phyloP scores from a whole-genome alignment of 2,797 vertebrate genomes.

The Sebastes minor region DNA sequence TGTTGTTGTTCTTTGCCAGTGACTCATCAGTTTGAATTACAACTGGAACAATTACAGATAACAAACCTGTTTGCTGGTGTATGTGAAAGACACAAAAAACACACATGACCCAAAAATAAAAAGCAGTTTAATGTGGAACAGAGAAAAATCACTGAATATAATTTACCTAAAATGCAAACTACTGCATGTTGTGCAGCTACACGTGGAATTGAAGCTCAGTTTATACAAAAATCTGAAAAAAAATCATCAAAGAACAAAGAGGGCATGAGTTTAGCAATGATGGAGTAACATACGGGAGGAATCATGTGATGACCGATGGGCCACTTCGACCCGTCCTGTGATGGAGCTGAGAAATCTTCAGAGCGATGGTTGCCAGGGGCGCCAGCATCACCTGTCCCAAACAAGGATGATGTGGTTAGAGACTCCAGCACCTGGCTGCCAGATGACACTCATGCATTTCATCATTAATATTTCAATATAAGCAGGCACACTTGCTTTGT shows the following conservation, averaged over 20 bases:
- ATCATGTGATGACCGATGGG: slow-evolving; percentile 93
- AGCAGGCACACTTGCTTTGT: neutral
- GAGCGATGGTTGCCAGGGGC: slow-evolving; percentile 91
- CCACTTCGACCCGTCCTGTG: slow-evolving; percentile 88
- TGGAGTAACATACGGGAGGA: neutral
- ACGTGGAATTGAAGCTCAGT: slow-evolving; percentile 25
- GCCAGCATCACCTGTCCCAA: slow-evolving; percentile 89
- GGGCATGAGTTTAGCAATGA: neutral
- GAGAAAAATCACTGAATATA: slow-evolving; percentile 3
- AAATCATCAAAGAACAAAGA: slow-evolving; percentile 1
- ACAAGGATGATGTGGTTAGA: slow-evolving; percentile 26
- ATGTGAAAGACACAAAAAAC: neutral
- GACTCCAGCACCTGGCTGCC: neutral
- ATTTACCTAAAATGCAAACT: slow-evolving; percentile 22
- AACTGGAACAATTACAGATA: neutral
- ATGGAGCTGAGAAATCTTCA: slow-evolving; percentile 93
- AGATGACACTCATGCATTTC: neutral
- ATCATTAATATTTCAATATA: neutral
- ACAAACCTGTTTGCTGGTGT: neutral
- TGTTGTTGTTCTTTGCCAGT: neutral
- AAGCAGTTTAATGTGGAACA: slow-evolving; percentile 57
- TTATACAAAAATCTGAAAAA: slow-evolving; percentile 47
- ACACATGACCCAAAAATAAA: slow-evolving; percentile 51
- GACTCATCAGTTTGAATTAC: neutral
- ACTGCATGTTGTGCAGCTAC: slow-evolving; percentile 15